Conservation (phyloP, 2,888 invertebrate genomes). For the Apeira syringaria region DNA sequence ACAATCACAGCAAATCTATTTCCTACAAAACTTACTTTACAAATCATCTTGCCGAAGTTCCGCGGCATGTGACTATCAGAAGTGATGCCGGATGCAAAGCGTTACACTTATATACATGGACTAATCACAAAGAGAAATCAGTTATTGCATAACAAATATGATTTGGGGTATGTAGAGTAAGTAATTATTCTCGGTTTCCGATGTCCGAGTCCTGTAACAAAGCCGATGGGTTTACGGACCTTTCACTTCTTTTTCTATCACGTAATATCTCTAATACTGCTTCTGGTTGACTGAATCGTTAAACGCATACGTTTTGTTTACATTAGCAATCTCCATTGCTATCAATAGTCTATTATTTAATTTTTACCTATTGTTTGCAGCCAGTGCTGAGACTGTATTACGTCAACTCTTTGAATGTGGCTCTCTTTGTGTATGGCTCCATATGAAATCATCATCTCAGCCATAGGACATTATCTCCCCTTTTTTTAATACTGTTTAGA, state of each 20-base stretch:
- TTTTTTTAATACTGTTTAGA: no score
- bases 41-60: conserved; percentile 37
- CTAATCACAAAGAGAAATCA: conserved; percentile 50
- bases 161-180: conserved; percentile 37
- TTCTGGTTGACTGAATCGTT: conserved; percentile 25
- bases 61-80: conserved; percentile 34
- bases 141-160: conserved; percentile 42
- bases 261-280: conserved; percentile 30
- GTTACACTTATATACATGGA: conserved; percentile 47
- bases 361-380: conserved; percentile 25
- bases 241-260: conserved; percentile 40
- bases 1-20: conserved; percentile 4
- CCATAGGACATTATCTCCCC: no score
- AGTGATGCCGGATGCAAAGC: conserved; percentile 41
- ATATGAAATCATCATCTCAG: no score
- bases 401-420: conserved; percentile 12
- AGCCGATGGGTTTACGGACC: conserved; percentile 33
- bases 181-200: conserved; percentile 38
- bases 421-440: no score
- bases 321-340: conserved; percentile 13
- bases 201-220: conserved; percentile 40
- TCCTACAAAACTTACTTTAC: conserved; percentile 40
- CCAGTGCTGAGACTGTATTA: conserved; percentile 7
- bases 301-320: conserved; percentile 20
- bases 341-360: conserved; percentile 21